Conservation (phyloP, 2,888 invertebrate species). For the Cephus spinipes region DNA sequence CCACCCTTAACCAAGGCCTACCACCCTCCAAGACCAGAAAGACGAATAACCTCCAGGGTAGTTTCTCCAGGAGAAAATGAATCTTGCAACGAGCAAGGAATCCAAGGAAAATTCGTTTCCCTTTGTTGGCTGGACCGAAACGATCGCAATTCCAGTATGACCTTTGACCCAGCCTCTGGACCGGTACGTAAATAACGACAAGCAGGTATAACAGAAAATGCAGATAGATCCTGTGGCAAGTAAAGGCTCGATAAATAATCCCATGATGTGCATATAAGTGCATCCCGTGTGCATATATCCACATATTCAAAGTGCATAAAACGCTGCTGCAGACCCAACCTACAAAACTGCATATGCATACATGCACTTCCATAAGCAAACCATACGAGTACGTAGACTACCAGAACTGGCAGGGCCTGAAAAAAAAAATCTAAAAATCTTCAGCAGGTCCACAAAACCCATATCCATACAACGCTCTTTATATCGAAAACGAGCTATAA, state of each 20-base stretch:
- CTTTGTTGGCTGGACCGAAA: background rate
- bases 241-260: background rate
- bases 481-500: background rate
- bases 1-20: background rate
- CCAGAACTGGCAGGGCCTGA: background rate
- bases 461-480: background rate
- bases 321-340: background rate
- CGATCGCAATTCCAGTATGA: background rate
- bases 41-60: background rate
- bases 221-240: background rate
- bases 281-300: background rate
- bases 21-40: background rate
- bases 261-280: background rate
- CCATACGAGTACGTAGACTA: background rate
- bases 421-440: background rate
- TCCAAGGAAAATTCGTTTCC: conserved; percentile 2
- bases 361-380: background rate
- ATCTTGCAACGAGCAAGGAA: background rate
- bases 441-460: background rate
- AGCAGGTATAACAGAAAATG: background rate
- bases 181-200: background rate
- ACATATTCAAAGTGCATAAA: background rate
- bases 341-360: background rate
- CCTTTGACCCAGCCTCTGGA: background rate
- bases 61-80: background rate